Percentiles rank a stretch among this genome's conserved stretches.
Evolutionary conservation across 2,113 vertebrate species (phyloP).

Genomic region (Chrysochloris asiatica): DNA sequence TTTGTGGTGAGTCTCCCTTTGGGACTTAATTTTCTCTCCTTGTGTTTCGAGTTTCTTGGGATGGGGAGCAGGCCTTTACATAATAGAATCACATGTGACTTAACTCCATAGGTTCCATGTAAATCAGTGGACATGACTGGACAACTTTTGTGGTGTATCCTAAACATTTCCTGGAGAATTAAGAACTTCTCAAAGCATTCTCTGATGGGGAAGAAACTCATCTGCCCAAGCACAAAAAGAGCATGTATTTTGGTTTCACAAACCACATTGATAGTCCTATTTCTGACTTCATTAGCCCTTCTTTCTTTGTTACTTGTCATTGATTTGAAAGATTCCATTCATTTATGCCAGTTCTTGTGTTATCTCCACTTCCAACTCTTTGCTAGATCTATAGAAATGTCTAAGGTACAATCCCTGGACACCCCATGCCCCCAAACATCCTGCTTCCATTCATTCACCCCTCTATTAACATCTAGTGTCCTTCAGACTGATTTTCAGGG

Average conservation of each 20-base stretch:
- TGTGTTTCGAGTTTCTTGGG: not conserved
- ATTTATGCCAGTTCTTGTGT: not conserved
- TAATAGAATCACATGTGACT: not conserved
- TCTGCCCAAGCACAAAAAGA: not conserved
- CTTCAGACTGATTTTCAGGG: not conserved
- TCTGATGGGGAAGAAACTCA: not conserved
- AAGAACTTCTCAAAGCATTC: not conserved
- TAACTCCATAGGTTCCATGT: not conserved
- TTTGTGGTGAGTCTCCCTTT: not conserved
- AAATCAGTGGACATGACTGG: not conserved
- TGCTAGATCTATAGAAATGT: not conserved
- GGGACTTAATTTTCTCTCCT: not conserved
- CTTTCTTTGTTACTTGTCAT: not conserved
- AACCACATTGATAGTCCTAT: not conserved
- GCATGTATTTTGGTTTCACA: not conserved
- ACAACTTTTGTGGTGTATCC: not conserved
- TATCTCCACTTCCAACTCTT: not conserved
- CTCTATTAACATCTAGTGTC: not conserved
- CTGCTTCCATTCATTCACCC: not conserved
- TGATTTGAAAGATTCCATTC: not conserved
- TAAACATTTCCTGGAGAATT: not conserved
- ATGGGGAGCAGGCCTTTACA: not conserved
- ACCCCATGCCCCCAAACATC: fast-evolving
- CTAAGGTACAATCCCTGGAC: not conserved
- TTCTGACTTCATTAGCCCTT: not conserved